Percentiles rank a stretch among this genome's conserved stretches.
These are phyloP conservation scores for Gambusia holbrooki DNA, from an alignment of 2,113 vertebrate species.

Conservation along the genomic window DNA sequence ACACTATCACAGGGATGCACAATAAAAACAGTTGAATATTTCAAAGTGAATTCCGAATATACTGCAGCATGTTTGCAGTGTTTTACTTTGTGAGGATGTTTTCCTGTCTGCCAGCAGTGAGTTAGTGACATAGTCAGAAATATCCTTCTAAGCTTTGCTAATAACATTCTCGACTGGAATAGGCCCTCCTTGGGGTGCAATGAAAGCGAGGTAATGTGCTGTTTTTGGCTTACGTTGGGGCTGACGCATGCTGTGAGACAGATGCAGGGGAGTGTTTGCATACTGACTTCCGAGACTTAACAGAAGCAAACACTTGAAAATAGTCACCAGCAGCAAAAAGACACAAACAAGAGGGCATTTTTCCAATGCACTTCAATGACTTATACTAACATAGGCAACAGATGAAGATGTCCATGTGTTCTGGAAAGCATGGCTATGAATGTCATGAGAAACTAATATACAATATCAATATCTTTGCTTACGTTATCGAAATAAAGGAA, in stretches of 20 bases:
- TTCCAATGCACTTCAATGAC: background rate
- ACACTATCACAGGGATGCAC: background rate
- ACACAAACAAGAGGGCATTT: conserved; percentile 8
- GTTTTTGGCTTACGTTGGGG: conserved; percentile 49
- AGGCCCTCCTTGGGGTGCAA: conserved; percentile 57
- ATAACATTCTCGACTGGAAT: conserved; percentile 53
- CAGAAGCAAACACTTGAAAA: conserved; percentile 18
- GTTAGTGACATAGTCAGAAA: conserved; percentile 58
- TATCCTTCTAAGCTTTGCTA: conserved; percentile 58
- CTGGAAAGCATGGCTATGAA: background rate
- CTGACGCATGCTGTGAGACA: conserved; percentile 47
- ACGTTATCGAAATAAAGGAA: too few species aligned
- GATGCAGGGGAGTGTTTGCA: conserved; percentile 37
- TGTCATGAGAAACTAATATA: background rate
- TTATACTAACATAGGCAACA: background rate
- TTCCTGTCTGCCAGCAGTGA: conserved; percentile 52
- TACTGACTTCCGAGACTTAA: conserved; percentile 19
- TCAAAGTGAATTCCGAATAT: conserved; percentile 2
- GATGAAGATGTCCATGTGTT: background rate
- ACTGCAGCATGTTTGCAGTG: conserved; percentile 14
- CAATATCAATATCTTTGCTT: too few species aligned
- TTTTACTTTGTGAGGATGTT: conserved; percentile 40
- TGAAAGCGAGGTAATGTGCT: conserved; percentile 65
- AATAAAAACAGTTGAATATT: background rate
- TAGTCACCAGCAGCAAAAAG: conserved; percentile 7